Conservation (phyloP, 1,140 invertebrate species). For the Eupristina koningsbergeri region DNA sequence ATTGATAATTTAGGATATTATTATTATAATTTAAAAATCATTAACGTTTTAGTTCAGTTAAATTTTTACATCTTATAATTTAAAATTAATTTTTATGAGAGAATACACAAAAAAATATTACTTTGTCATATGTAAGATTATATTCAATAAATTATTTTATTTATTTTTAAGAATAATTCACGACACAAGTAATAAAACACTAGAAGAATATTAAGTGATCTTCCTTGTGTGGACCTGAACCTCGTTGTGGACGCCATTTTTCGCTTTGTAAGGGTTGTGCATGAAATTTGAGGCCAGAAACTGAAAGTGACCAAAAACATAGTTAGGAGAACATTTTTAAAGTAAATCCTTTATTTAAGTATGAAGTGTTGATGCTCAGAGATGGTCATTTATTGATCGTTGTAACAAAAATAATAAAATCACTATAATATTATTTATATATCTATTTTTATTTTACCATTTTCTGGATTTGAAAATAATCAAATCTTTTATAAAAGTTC, state of each 20-base stretch:
- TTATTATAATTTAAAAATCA: not conserved
- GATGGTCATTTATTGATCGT: not conserved
- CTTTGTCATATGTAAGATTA: not conserved
- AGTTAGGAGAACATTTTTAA: not conserved
- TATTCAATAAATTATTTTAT: not conserved
- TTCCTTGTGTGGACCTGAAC: not conserved
- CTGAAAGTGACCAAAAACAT: slow-evolving; percentile 6
- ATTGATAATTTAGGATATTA: not conserved
- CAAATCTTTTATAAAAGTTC: too few relatives aligned
- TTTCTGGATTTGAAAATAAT: too few relatives aligned
- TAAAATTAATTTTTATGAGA: not conserved
- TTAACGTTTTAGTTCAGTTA: not conserved
- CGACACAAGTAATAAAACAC: not conserved
- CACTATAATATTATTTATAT: not conserved
- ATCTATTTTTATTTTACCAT: too few relatives aligned
- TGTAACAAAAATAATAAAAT: not conserved
- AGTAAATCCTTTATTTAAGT: slow-evolving; percentile 17
- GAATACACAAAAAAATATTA: not conserved
- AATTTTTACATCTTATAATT: not conserved
- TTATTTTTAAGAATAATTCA: not conserved
- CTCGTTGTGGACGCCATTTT: not conserved
- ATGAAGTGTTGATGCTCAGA: not conserved
- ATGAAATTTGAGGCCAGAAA: not conserved
- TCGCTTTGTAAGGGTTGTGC: slow-evolving; percentile 13
- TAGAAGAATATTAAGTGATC: not conserved